phyloP scores from a whole-genome alignment of 2,888 invertebrate genomes.

The Parnassius smintheus region DNA sequence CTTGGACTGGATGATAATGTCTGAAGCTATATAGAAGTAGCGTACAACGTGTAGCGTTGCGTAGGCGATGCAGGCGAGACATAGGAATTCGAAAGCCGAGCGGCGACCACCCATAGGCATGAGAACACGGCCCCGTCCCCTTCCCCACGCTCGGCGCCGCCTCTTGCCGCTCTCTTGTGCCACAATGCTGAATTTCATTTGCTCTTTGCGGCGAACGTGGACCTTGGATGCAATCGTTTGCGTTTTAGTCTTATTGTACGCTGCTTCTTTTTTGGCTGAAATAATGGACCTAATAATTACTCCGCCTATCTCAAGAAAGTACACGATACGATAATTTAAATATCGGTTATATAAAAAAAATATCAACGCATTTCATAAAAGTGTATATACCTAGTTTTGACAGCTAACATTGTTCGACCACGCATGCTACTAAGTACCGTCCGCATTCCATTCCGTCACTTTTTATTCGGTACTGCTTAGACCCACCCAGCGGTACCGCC shows the following conservation, averaged over 20 bases:
- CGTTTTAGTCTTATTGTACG: slow-evolving; percentile 30
- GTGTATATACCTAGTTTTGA: slow-evolving; percentile 8
- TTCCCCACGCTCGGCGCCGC: slow-evolving; percentile 77
- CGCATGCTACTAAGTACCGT: slow-evolving; percentile 47
- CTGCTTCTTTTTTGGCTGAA: slow-evolving; percentile 16
- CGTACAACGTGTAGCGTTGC: slow-evolving; percentile 33
- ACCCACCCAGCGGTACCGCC: slow-evolving; percentile 77
- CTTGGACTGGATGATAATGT: slow-evolving; percentile 17
- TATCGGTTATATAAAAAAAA: no score
- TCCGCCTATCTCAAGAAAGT: no score
- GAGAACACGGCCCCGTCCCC: slow-evolving; percentile 75
- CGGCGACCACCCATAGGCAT: slow-evolving; percentile 80
- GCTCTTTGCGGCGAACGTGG: slow-evolving; percentile 57
- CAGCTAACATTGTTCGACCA: slow-evolving; percentile 27
- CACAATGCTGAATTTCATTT: slow-evolving; percentile 78
- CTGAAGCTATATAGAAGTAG: slow-evolving; percentile 25
- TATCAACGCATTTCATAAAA: no score
- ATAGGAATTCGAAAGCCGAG: slow-evolving; percentile 80
- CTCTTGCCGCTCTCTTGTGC: slow-evolving; percentile 70
- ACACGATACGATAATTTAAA: no score
- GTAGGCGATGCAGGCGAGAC: slow-evolving; percentile 77
- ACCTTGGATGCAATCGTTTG: slow-evolving; percentile 44
- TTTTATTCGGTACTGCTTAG: slow-evolving; percentile 70
- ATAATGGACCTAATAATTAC: not conserved
- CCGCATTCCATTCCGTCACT: slow-evolving; percentile 68